Base-by-base conservation (phyloP, 2,888 invertebrate genomes). In the Syritta pipiens region DNA sequence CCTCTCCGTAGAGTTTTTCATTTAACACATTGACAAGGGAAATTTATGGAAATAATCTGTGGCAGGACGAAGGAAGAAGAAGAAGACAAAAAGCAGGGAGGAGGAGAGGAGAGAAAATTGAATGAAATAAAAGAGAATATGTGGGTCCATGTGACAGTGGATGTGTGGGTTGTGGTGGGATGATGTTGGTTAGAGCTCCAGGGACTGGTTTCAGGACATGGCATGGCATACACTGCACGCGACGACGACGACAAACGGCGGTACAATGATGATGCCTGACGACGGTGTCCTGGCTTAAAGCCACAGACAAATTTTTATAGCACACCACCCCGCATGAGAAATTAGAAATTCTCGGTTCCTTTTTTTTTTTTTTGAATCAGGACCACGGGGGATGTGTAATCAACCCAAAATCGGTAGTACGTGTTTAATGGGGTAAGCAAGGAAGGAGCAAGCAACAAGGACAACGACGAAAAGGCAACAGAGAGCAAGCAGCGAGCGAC, bases 21-120 rank as follows among this genome's bases (percentile, higher is more conserved):
- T 69, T 69, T 59, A 59, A 49, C 59, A 69, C 49, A 49, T 69
- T 69, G 68, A 69, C 68, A 69, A 59, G 57, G 59, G 32, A 51
- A 69, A 69, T 69, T 69, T 69, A 69, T 69, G 68, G 59, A 69
- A 69, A 69, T 69, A 69, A 69, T 59, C 68, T 59, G 49, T 59
- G 49, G 59, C 49, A 44, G 37, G 48, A 28, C 48, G 20, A 55
- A 2, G 37, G n/a, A 55, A 3, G 51, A 51, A 24, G 5, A 22
- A 12, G 10, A 28, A 12, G 14, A 12, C 9, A n/a, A 10, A 17
- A 42, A 30, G 14, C n/a, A 28, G 37, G 37, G 7, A 14, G 37
- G 17, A 14, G 37, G 12, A 7, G 37, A 7, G 14, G 6, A 9
- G 20, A 20, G 19, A 55, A 67, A 59, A 59, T 68, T 59, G 51